Conservation (phyloP, 2,888 invertebrate species). For the Polietes domitor region DNA sequence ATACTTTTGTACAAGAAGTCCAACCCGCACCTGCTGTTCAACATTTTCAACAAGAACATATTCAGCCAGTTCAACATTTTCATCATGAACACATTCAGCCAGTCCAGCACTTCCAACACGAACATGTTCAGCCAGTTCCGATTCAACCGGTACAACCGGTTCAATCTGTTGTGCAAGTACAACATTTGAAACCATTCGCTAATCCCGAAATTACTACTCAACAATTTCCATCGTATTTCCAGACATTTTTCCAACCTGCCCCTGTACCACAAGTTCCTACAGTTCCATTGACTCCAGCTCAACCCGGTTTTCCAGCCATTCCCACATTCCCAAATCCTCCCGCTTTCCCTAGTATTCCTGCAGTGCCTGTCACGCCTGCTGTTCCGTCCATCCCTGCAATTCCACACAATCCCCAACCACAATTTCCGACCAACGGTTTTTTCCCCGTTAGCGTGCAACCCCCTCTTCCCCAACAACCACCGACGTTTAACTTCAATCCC, state of each 20-base stretch:
- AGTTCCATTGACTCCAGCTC: slow-evolving; percentile 67
- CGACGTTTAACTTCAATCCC: slow-evolving; percentile 71
- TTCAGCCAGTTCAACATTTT: not conserved
- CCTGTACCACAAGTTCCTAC: slow-evolving; percentile 65
- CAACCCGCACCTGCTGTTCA: slow-evolving; percentile 22
- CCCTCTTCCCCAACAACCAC: slow-evolving; percentile 74
- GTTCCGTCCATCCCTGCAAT: slow-evolving; percentile 68
- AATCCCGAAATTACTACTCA: slow-evolving; percentile 56
- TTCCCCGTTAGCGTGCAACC: slow-evolving; percentile 73
- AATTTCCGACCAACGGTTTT: slow-evolving; percentile 64
- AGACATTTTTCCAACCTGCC: slow-evolving; percentile 65
- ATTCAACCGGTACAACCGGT: slow-evolving; percentile 64
- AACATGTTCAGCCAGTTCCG: slow-evolving; percentile 46
- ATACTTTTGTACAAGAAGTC: slow-evolving; percentile 37
- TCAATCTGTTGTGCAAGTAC: slow-evolving; percentile 68
- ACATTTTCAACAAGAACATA: slow-evolving; percentile 36
- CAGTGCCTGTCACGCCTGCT: slow-evolving; percentile 65
- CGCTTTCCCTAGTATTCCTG: slow-evolving; percentile 68
- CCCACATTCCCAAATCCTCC: slow-evolving; percentile 59
- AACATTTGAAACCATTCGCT: slow-evolving; percentile 65
- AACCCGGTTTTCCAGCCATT: slow-evolving; percentile 66
- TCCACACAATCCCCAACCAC: slow-evolving; percentile 66
- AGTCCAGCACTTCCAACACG: slow-evolving; percentile 58
- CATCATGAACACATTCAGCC: slow-evolving; percentile 40
- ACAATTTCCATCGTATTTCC: slow-evolving; percentile 68